Evolutionary conservation across 2,888 invertebrate genomes (phyloP).

Genomic region (Dioctria linearis): DNA sequence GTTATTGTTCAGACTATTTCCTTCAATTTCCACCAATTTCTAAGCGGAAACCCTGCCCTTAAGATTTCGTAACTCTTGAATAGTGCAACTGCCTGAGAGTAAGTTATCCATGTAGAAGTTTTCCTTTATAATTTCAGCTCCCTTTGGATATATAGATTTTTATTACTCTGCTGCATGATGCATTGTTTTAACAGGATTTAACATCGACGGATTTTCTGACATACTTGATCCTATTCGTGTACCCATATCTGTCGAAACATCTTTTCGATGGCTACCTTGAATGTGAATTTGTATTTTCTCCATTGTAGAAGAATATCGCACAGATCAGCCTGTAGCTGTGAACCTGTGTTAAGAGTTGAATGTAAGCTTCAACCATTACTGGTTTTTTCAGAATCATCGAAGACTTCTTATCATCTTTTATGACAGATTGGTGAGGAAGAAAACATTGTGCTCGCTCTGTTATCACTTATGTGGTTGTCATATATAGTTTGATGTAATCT

Average conservation of each 20-base stretch:
- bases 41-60: not conserved
- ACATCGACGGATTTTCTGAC: slow-evolving; percentile 35
- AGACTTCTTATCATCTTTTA: slow-evolving; percentile 43
- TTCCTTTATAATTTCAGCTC: slow-evolving; percentile 17
- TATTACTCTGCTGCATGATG: not conserved
- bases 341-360: slow-evolving; percentile 18
- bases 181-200: not conserved
- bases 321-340: slow-evolving; percentile 20
- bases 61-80: slow-evolving; percentile 14
- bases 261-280: slow-evolving; percentile 26
- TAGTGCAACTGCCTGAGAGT: slow-evolving; percentile 8
- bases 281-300: slow-evolving; percentile 1
- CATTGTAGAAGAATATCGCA: slow-evolving; percentile 1
- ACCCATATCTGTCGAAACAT: slow-evolving; percentile 3
- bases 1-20: not conserved
- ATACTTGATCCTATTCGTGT: slow-evolving; percentile 1
- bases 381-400: slow-evolving; percentile 32
- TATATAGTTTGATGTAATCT: not conserved
- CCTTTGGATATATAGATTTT: slow-evolving; percentile 50
- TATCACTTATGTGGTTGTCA: not conserved
- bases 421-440: slow-evolving; percentile 41
- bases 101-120: slow-evolving; percentile 53
- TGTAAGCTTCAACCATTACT: slow-evolving; percentile 28
- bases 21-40: not conserved
- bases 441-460: slow-evolving; percentile 14